Evolutionary conservation across 1,140 invertebrate species (phyloP), one percentile per base, ranked within the genome.

Genomic region (Neotoxoptera formosana): DNA sequence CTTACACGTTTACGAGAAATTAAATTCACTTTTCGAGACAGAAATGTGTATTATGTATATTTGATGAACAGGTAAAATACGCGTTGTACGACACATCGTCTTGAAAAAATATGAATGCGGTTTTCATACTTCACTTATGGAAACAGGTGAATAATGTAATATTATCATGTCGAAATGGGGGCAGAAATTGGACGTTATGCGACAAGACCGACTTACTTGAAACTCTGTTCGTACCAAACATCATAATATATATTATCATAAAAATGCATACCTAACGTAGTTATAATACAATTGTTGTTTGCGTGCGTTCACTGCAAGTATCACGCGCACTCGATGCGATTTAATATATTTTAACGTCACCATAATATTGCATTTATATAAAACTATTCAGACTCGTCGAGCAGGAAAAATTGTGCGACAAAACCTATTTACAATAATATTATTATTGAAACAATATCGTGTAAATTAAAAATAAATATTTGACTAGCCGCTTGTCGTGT

Each of bases 401-500:
- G n/a, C 30, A 30, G 60, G n/a, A 17, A 67, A 67, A 76, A 76
- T 3, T 76, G n/a, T 76, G 14, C 17, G 6, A 41, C 4, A 41
- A 41, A 7, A 76, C 17, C 60, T 17, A n/a, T 76, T 14, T 17
- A 34, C 14, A 17, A 76, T 76, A 76, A n/a, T 76, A n/a, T 76
- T n/a, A 76, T 76, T 76, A n/a, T 76, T n/a, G n/a, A 76, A 76
- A n/a, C 30, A 34, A 76, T 4, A 76, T 76, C 6, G 14, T 76
- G 60, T 76, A 76, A 76, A 76, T 76, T 76, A 76, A n/a, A 76
- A 76, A 76, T 76, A 76, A 76, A 76, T 76, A 76, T 76, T 76
- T 76, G 30, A 76, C 11, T 67, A 67, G 60, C 60, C 14, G 30
- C 14, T n/a, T 76, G 17, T 67, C 60, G 14, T 17, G 60, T 34